Evolutionary conservation across 2,888 invertebrate genomes (phyloP).

Genomic region (Myopa testacea): DNA sequence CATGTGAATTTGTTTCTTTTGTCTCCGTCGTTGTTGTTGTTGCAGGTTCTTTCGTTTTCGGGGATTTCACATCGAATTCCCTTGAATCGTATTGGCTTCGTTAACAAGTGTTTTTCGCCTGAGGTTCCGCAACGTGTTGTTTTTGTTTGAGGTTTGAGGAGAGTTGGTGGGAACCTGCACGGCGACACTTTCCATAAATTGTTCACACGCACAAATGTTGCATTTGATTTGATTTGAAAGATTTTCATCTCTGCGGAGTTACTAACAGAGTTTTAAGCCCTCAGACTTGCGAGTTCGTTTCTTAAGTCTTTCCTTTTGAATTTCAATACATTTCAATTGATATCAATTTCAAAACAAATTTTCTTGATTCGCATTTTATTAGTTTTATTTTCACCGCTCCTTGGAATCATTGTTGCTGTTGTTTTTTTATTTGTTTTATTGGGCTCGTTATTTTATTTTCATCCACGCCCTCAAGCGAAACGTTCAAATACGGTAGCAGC

Average conservation of each 20-base stretch:
- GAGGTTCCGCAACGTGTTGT: conserved; percentile 7
- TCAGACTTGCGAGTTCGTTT: not conserved
- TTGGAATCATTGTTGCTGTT: not conserved
- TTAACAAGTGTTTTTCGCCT: conserved; percentile 12
- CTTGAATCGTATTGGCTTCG: conserved; percentile 13
- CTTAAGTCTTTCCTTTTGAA: not conserved
- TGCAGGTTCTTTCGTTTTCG: not conserved
- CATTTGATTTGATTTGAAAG: too few species aligned
- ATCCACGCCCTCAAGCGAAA: conserved; percentile 3
- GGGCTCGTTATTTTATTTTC: not conserved
- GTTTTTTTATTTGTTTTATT: not conserved
- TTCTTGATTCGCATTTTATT: not conserved
- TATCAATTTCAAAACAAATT: not conserved
- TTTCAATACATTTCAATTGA: not conserved
- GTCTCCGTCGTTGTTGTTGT: not conserved
- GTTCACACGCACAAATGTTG: too few species aligned
- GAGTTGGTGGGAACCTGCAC: too few species aligned
- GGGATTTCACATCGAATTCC: not conserved
- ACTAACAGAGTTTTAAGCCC: not conserved
- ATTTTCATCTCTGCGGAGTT: not conserved
- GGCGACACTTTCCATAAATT: too few species aligned
- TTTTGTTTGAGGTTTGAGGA: not conserved
- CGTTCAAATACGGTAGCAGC: conserved; percentile 22
- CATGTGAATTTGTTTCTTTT: not conserved
- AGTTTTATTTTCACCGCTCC: not conserved